phyloP scores from a whole-genome alignment of 2,113 vertebrate genomes.

The Eptesicus fuscus region DNA sequence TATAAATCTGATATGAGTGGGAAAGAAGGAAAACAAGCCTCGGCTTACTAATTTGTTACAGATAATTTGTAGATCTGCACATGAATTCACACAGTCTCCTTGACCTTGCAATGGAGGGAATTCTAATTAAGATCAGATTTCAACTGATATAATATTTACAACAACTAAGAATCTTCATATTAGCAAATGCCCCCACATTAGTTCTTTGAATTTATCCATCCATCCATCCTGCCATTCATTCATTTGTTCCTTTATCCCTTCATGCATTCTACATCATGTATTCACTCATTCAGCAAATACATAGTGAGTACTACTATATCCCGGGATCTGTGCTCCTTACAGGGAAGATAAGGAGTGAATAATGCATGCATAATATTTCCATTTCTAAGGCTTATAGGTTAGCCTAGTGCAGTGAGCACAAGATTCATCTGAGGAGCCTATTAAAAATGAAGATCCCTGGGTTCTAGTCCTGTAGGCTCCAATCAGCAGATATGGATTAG shows the following conservation, averaged over 20 bases:
- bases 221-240: neutral
- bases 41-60: neutral
- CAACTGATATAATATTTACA: neutral
- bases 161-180: neutral
- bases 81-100: neutral
- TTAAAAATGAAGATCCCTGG: neutral
- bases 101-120: neutral
- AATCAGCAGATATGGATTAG: neutral
- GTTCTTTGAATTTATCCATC: neutral
- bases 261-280: neutral
- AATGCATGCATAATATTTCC: too few species aligned
- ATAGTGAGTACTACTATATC: neutral
- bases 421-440: neutral
- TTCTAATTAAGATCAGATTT: conserved; percentile 24
- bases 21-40: neutral
- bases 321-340: neutral
- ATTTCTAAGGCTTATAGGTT: neutral
- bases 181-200: neutral
- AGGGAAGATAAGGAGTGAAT: neutral
- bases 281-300: neutral
- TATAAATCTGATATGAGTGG: neutral
- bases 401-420: neutral
- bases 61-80: neutral
- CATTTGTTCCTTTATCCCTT: neutral
- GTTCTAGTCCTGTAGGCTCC: neutral